Base-by-base conservation (phyloP, 2,797 vertebrate species). In the Liparis tanakae region DNA sequence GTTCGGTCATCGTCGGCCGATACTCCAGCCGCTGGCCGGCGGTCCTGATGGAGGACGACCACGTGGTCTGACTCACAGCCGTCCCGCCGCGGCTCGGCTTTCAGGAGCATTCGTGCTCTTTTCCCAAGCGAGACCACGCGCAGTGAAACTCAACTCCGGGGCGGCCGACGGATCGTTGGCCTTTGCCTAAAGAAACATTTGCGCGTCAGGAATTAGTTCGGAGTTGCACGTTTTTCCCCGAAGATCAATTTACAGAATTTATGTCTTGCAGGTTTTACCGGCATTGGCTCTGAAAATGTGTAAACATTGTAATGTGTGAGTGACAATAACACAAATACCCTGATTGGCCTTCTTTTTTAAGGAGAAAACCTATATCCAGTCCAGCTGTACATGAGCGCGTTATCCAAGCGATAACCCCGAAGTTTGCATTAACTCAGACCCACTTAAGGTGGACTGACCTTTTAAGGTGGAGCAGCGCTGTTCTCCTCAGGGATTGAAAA, bases 41-140 rank as follows among this genome's bases (percentile, higher is more conserved):
- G 50, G 65, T 54, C 74, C 22, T 71, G 67, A 81, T 70, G 60
- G 68, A 55, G 9, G 60, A 74, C 78, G 80, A 82, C 66, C 25
- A 48, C 60, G 74, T 59, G 14, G 55, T 79, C 46, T 79, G 75
- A 82, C 66, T 86, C 79, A 66, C 67, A 71, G 62, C 50, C 59
- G 48, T 36, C 59, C 67, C 72, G 67, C 61, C 54, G 61, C 58
- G 57, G 43, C 71, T 78, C 72, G 57, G 62, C 30, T 78, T 85
- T 85, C 65, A 67, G 9, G 58, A 50, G 63, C 61, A 56, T 62
- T 67, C 46, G 61, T 67, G 58, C 22, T 12, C 50, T 56, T 57
- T 63, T 73, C 67, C 62, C 51, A 71, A 36, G 62, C 13, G 37
- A 81, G 39, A 17, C 68, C 13, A 5, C 50, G 18, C 56, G 59